A percentile compares a stretch with the other conserved stretches of the same genome.
These are phyloP conservation scores for Karalla daura DNA, from an alignment of 2,797 vertebrate species.

Conservation along the genomic window DNA sequence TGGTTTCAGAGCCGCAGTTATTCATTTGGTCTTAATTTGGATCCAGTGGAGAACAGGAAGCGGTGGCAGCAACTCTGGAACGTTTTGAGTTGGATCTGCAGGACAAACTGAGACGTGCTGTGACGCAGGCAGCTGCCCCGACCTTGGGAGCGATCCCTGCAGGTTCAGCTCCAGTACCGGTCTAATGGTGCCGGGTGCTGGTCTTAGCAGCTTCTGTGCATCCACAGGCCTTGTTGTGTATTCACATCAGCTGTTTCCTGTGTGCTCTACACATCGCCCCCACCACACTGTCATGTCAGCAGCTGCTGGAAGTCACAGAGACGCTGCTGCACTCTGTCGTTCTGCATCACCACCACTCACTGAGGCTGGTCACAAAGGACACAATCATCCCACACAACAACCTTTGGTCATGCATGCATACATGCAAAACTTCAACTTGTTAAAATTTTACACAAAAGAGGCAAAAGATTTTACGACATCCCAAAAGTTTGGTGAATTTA, in stretches of 20 bases:
- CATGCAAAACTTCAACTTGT: no score
- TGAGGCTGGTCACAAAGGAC: no score
- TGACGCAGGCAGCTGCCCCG: slow-evolving; percentile 44
- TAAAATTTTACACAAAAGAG: no score
- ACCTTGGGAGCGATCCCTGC: slow-evolving; percentile 53
- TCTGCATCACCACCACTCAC: background rate
- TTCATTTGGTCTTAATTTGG: background rate
- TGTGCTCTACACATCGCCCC: slow-evolving; percentile 11
- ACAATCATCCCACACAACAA: no score
- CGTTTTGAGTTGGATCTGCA: no score
- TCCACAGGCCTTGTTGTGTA: slow-evolving; percentile 46
- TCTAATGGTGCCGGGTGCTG: slow-evolving; percentile 55
- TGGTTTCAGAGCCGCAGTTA: background rate
- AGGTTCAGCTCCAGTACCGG: slow-evolving; percentile 47
- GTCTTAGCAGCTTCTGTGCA: slow-evolving; percentile 44
- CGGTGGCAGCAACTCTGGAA: no score
- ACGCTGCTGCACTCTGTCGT: background rate
- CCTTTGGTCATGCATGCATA: no score
- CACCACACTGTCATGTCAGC: slow-evolving; percentile 39
- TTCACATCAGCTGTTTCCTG: slow-evolving; percentile 40
- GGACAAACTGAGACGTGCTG: slow-evolving; percentile 23
- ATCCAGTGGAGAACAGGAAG: background rate
- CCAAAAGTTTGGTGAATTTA: no score
- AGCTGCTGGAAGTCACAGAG: slow-evolving; percentile 20
- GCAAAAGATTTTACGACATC: no score